Evolutionary conservation across 2,888 invertebrate species (phyloP), one percentile per base, ranked within the genome.

Genomic region (Tipula unca): DNA sequence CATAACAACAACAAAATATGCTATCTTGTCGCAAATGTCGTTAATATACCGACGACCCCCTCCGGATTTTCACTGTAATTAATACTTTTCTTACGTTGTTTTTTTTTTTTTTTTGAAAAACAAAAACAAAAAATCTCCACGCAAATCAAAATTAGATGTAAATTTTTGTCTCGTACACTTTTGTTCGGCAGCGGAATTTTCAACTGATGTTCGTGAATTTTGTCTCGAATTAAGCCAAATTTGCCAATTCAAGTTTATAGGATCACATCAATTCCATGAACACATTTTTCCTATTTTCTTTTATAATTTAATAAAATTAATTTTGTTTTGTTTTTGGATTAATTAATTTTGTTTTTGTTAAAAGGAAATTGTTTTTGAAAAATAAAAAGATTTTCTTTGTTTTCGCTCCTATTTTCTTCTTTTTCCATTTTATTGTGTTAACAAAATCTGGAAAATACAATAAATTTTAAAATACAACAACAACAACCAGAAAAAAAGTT

Each of bases 331-430:
- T 54, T 54, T 20, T 69, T 69, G 69, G 25, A 69, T 69, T 69
- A 69, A 69, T 69, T 69, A 69, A 69, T 69, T 69, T 69, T 69
- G 69, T 69, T 69, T 48, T 69, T 69, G 69, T 69, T 69, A 69
- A 69, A 69, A 69, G 69, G 69, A 69, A 69, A 69, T 69, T 69
- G 69, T 69, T 69, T 69, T 69, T 25, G 69, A 69, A 69, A 69
- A 69, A 69, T 8, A 25, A 69, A 25, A 69, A 25, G 25, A 25
- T 69, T 69, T 69, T 69, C 25, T 69, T 69, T 25, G 39, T 48
- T 48, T 5, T 39, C 8, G 39, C 8, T 3, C 35, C 35, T n/a
- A n/a, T n/a, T n/a, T n/a, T n/a, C n/a, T n/a, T n/a, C n/a, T 35
- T 6, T 4, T 35, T 39, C 8, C 8, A 69, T 69, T 25, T 69